A percentile compares a stretch with the other conserved stretches of the same genome.
Conservation (phyloP, 2,113 vertebrate species). For the Oreotrochilus melanogaster region DNA sequence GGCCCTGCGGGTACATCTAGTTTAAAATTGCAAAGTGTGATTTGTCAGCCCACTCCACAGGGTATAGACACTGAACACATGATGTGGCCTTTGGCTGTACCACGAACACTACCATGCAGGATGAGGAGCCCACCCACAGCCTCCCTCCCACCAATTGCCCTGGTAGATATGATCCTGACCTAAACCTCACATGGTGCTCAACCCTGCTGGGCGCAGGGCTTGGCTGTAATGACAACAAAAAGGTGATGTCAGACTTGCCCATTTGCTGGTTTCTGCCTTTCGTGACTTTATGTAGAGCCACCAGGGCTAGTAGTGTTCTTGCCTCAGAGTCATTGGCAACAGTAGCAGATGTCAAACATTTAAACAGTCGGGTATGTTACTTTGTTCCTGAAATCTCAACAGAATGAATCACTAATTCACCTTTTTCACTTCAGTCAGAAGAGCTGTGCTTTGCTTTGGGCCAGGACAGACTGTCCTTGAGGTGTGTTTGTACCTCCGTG, state of each 20-base stretch:
- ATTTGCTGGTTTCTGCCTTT: not conserved
- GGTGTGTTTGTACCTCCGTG: not conserved
- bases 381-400: not conserved
- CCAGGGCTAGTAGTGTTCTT: not conserved
- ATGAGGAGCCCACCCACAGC: not conserved
- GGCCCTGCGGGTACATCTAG: not conserved
- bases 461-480: not conserved
- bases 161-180: not conserved
- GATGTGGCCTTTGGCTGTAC: not conserved
- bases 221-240: not conserved
- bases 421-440: accelerated
- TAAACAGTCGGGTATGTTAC: not conserved
- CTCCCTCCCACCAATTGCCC: not conserved
- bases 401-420: not conserved
- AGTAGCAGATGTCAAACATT: not conserved
- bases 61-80: accelerated
- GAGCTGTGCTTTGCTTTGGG: not conserved
- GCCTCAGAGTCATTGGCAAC: not conserved
- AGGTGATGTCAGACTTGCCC: not conserved
- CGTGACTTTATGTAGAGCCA: accelerated
- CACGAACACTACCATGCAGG: accelerated
- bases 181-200: accelerated
- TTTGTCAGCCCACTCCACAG: not conserved
- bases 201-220: not conserved
- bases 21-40: accelerated